Base-by-base conservation (phyloP, 2,113 vertebrate genomes). In the Bos javanicus region DNA sequence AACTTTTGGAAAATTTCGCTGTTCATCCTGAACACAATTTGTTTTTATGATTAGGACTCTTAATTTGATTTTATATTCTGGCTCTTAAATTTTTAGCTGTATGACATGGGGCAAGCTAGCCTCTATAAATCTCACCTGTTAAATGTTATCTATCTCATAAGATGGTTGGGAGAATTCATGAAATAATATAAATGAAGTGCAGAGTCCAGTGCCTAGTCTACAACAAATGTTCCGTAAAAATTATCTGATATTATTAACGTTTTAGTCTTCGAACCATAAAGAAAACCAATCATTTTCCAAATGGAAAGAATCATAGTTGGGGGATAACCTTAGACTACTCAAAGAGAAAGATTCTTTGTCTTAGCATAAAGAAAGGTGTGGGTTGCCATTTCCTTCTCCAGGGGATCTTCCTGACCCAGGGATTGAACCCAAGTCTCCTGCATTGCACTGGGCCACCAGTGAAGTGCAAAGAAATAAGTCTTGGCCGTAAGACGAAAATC, bases 41-140 rank as follows among this genome's bases (percentile, higher is more conserved):
- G 48, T 78, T 97, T 91, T 96, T 74, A 74, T 43, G 60, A 48
- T 95, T 95, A 97, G 50, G 12, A 52, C 54, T 94, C 90, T 91
- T 83, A 96, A 91, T 94, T 94, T 50, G 39, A 46, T 80, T 87
- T 94, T 48, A 94, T 95, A 89, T 60, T 6, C 10, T 46, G 50
- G 50, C 33, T 82, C 33, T 87, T 94, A 88, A 46, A 6, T 54
- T 64, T 97, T 92, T 87, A 64, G 33, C 17, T 71, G 15, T 93
- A 2, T 76, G 84, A 52, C 23, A 36, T 76, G 5, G n/a, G 26
- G 15, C 26, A 80, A 71, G 28, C 33, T 90, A 78, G 8, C 19
- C 46, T 90, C 60, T 92, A 50, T 80, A 30, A 71, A 39, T 78
- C 33, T 91, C 59, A 30, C 30, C 48, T n/a, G 17, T 46, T 90